Evolutionary conservation across 2,888 invertebrate species (phyloP), one percentile per base, ranked within the genome.

Genomic region (Ochropleura leucogaster): DNA sequence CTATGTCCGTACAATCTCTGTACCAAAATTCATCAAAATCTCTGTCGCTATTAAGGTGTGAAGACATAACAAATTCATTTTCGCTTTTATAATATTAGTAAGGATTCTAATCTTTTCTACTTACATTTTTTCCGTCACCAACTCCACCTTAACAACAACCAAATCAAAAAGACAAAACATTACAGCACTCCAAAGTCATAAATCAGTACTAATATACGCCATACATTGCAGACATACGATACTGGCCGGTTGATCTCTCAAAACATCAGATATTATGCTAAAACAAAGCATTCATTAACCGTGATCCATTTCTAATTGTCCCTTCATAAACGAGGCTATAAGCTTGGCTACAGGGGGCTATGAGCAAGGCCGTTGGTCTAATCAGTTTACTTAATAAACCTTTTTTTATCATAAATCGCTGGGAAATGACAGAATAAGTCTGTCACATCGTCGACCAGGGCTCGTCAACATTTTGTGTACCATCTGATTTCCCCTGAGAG

Each of bases 401-500:
- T 79, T 87, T 85, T 53, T 84, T 85, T 87, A 85, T 82, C 77
- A 78, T 82, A 84, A 85, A 84, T 80, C 79, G 71, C 74, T 64
- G 64, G 78, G 40, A 85, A 87, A 85, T 83, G 85, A 82, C 84
- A 72, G 83, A 87, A 86, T 87, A 87, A 85, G 83, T 74, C 70
- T 73, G 85, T 80, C 83, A 72, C 57, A 42, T 42, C 47, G 68
- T 69, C 75, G 60, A 42, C 77, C 84, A 83, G 75, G 68, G 78
- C 85, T 85, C 89, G 89, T 89, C 90, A 88, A 88, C 91, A 89
- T 90, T 92, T 90, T 88, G 88, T 85, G 82, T 90, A 88, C 79
- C 79, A 87, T 85, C 85, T 94, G 93, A 94, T 94, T 94, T 93
- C 94, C 93, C 94, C 51, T 9, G 91, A 87, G 93, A 77, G 44